Percentiles rank a stretch among this genome's conserved stretches.
These are phyloP conservation scores for Halcyon malimbica DNA, from an alignment of 2,113 vertebrate genomes.

Conservation along the genomic window DNA sequence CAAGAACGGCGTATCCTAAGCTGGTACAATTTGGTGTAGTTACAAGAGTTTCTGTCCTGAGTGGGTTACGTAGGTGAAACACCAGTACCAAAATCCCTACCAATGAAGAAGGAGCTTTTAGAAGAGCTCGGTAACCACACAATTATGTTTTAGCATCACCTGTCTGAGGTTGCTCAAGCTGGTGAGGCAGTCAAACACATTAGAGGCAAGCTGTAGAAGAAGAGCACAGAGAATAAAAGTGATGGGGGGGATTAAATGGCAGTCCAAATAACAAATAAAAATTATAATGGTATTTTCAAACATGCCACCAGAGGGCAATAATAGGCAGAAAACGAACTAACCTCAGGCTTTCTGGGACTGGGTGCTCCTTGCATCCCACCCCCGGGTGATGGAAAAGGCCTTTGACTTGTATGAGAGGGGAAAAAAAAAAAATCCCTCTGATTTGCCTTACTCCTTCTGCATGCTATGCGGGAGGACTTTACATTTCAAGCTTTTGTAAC, in stretches of 20 bases:
- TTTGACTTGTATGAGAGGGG: background rate
- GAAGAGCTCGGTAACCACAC: background rate
- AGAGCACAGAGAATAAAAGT: background rate
- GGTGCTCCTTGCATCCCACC: background rate
- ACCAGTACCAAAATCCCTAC: background rate
- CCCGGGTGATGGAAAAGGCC: background rate
- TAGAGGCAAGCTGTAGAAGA: background rate
- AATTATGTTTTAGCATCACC: background rate
- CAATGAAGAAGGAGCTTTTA: background rate
- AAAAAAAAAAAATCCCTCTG: no score
- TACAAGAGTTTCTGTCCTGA: background rate
- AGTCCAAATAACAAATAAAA: fast-evolving
- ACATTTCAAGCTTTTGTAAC: background rate
- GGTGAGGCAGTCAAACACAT: background rate
- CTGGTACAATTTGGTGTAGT: background rate
- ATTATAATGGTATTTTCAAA: background rate
- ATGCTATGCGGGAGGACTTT: background rate
- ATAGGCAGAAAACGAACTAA: background rate
- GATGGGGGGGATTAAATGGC: fast-evolving
- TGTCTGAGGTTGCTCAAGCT: background rate
- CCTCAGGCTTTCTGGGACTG: fast-evolving
- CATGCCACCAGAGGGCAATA: constrained; percentile 59
- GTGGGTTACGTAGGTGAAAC: background rate
- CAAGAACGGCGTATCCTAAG: background rate
- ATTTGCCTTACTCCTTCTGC: background rate